These are phyloP conservation scores for Trachemys scripta DNA, from an alignment of 2,113 vertebrate species.

Conservation along the genomic window DNA sequence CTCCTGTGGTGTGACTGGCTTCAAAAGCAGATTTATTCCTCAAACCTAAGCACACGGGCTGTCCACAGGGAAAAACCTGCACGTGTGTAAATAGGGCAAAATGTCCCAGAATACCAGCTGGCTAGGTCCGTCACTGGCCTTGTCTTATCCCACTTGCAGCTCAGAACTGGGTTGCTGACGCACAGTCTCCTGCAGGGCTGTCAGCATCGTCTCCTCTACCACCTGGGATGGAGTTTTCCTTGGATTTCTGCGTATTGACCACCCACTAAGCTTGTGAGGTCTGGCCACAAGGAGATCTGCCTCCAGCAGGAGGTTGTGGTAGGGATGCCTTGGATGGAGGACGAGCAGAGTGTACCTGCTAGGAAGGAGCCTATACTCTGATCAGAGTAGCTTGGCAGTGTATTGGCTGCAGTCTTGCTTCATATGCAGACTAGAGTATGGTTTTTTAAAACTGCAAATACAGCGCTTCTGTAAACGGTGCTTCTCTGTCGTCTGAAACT, in stretches of 20 bases:
- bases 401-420: not conserved
- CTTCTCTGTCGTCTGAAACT: accelerated
- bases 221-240: not conserved
- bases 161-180: not conserved
- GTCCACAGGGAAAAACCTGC: not conserved
- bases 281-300: not conserved
- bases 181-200: no score
- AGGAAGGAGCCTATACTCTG: not conserved
- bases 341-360: not conserved
- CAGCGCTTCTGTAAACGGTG: not conserved
- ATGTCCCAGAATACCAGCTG: not conserved
- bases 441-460: not conserved
- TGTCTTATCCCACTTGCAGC: not conserved
- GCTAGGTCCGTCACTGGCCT: not conserved
- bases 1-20: no score
- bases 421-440: not conserved
- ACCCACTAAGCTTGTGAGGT: not conserved
- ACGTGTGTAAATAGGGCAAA: not conserved
- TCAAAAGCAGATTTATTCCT: not conserved
- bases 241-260: not conserved
- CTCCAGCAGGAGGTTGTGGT: no score
- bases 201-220: not conserved
- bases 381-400: not conserved
- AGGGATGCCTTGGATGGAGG: not conserved
- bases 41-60: not conserved